Base-by-base conservation (phyloP, 1,140 invertebrate genomes). In the Drosophila albomicans region DNA sequence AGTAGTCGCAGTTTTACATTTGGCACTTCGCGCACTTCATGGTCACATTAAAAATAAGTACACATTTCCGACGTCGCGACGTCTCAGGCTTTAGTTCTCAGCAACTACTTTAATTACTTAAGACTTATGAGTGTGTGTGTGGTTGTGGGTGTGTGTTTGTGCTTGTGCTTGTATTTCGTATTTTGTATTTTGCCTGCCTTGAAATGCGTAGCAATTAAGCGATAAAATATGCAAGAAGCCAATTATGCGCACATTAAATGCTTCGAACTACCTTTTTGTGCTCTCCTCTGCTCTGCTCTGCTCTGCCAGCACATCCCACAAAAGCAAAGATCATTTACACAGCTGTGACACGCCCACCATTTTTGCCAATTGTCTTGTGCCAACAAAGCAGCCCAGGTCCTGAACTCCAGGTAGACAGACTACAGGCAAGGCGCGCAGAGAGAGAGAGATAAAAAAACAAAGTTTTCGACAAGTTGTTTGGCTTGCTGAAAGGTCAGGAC, bases 221-320 rank as follows among this genome's bases (percentile, higher is more conserved):
- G 75, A 79, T 86, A 76, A 86, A 86, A 87, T 87, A 86, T 87
- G 82, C 82, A 87, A 79, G 71, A 86, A 79, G 75, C 59, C 82
- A 86, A 86, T 86, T 86, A 86, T 87, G 69, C 79, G 79, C 71
- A 87, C 82, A 86, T 76, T 86, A 82, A 87, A 87, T 87, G 75
- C 61, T 51, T 38, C 48, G 38, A 25, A n/a, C 63, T 68, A 52
- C 38, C 49, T 54, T 65, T 65, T 54, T 25, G 20, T 25, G 16
- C 28, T 32, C 20, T 25, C 20, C 20, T 25, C 20, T 25, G 35
- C 30, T 15, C 16, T 25, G 35, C 30, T 15, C 16, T 35, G 61
- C 30, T 49, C 48, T 8, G 11, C 15, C 7, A 11, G 25, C 2
- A n/a, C 49, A n/a, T 52, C 1, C 52, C 52, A 56, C 52, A 56